These are phyloP conservation scores for Thripadectes ignobilis DNA, from an alignment of 2,797 vertebrate species.

Conservation along the genomic window DNA sequence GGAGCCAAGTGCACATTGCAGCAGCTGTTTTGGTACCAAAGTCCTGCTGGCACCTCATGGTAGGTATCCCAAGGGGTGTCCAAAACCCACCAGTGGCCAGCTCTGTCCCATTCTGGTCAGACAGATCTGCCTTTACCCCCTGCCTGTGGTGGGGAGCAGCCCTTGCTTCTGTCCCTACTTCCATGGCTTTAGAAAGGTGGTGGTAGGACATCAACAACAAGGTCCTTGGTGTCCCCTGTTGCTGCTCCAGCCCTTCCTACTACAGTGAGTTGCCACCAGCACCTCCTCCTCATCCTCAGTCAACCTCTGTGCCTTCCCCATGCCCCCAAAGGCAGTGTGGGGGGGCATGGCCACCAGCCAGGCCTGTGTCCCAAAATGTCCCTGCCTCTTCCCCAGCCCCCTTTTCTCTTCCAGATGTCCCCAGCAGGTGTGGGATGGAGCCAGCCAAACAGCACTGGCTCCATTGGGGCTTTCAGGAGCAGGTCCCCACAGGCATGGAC, in stretches of 20 bases:
- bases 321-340: not conserved
- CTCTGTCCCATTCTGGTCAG: not conserved
- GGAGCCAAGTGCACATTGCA: rapidly evolving
- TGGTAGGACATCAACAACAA: not conserved
- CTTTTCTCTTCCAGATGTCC: not conserved
- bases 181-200: not conserved
- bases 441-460: rapidly evolving
- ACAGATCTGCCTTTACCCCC: not conserved
- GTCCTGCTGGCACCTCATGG: not conserved
- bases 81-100: rapidly evolving
- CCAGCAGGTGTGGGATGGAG: not conserved
- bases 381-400: no score
- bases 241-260: not conserved
- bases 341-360: not conserved
- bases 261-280: not conserved
- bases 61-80: not conserved
- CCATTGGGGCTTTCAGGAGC: rapidly evolving
- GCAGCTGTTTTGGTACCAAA: not conserved
- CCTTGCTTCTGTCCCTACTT: not conserved
- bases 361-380: not conserved
- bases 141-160: rapidly evolving
- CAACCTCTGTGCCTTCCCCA: not conserved
- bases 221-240: rapidly evolving
- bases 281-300: rapidly evolving
- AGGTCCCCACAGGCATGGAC: not conserved